A percentile compares a stretch with the other conserved stretches of the same genome.
Evolutionary conservation across 2,113 vertebrate species (phyloP).

Genomic region (Chiloscyllium plagiosum): DNA sequence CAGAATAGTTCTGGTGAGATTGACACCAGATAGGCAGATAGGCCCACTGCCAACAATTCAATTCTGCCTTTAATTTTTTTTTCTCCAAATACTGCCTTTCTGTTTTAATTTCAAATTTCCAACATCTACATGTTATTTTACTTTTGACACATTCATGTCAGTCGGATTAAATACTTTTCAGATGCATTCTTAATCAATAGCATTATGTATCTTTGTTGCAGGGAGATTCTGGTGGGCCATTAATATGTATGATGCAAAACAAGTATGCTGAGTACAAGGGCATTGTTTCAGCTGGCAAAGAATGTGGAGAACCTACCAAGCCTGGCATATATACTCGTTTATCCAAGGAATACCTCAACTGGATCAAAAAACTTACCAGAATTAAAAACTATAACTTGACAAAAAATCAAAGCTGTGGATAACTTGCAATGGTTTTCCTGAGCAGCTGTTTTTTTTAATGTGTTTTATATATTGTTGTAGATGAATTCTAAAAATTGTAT

Average conservation of each 20-base stretch:
- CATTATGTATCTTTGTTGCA: constrained; percentile 39
- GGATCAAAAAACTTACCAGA: constrained; percentile 42
- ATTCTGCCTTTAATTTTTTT: background rate
- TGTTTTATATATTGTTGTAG: background rate
- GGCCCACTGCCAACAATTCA: background rate
- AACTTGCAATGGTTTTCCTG: background rate
- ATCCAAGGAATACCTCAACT: constrained; percentile 43
- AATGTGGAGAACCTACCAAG: constrained; percentile 43
- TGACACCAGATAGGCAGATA: too few relatives aligned
- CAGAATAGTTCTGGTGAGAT: too few relatives aligned
- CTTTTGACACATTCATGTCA: background rate
- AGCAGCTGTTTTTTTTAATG: background rate
- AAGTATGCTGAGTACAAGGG: constrained; percentile 40
- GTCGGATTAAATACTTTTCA: background rate
- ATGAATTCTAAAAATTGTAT: background rate
- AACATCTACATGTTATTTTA: background rate
- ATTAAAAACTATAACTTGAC: background rate
- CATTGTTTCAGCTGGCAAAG: constrained; percentile 41
- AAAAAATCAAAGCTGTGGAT: background rate
- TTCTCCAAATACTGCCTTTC: background rate
- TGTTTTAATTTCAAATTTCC: background rate
- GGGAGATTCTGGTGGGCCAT: constrained; percentile 48
- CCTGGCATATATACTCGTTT: constrained; percentile 47
- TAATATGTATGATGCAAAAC: constrained; percentile 41
- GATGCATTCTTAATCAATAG: background rate